Evolutionary conservation across 2,797 vertebrate species (phyloP).

Genomic region (Psittacula echo): DNA sequence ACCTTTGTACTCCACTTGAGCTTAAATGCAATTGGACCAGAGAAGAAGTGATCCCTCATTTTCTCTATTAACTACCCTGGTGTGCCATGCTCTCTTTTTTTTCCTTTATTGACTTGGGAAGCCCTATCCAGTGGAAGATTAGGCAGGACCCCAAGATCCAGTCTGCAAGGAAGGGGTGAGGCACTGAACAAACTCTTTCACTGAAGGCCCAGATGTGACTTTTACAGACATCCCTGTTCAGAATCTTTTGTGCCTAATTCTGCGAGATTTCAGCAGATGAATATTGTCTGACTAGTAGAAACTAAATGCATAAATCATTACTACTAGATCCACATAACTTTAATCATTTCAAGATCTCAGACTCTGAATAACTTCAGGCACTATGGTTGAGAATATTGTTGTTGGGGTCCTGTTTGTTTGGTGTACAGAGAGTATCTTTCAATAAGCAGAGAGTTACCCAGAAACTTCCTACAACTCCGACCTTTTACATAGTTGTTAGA

Average conservation of each 20-base stretch:
- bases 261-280: not conserved
- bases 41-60: not conserved
- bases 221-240: not conserved
- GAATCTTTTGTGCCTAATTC: not conserved
- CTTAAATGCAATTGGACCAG: not conserved
- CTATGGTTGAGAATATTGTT: not conserved
- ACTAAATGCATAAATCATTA: not conserved
- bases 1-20: not conserved
- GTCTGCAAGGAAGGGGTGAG: not conserved
- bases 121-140: not conserved
- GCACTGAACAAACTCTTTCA: not conserved
- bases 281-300: not conserved
- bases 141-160: not conserved
- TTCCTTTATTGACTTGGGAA: not conserved
- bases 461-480: not conserved
- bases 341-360: not conserved
- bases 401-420: not conserved
- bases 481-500: not conserved
- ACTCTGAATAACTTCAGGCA: not conserved
- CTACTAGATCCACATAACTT: not conserved
- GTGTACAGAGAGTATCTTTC: not conserved
- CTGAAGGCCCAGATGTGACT: not conserved
- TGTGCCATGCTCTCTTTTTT: rapidly evolving
- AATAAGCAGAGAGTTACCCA: not conserved
- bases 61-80: not conserved